A percentile compares a stretch with the other conserved stretches of the same genome.
Evolutionary conservation across 1,140 invertebrate species (phyloP).

Genomic region (Harlomillsia oculata): DNA sequence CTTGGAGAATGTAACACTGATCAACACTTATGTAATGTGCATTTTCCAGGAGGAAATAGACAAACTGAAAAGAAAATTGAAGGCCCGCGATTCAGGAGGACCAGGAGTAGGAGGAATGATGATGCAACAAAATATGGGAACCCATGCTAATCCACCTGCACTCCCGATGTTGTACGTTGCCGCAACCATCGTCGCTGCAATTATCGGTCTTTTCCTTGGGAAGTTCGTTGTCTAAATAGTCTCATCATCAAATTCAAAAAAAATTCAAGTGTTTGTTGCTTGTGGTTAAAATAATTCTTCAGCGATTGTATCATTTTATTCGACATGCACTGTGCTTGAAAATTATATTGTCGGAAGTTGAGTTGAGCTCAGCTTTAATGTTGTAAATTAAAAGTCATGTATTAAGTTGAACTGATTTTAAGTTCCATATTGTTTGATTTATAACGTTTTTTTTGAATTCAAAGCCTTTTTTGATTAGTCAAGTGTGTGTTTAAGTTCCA

Average conservation of each 20-base stretch:
- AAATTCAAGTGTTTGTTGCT: no score
- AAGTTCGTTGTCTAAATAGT: slow-evolving; percentile 44
- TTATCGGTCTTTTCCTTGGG: slow-evolving; percentile 44
- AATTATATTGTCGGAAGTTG: no score
- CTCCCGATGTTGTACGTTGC: slow-evolving; percentile 42
- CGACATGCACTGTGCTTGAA: not conserved
- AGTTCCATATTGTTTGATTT: no score
- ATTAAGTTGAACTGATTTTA: no score
- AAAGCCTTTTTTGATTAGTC: no score
- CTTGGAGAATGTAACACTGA: slow-evolving; percentile 17
- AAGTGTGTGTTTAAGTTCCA: no score
- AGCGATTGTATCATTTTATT: not conserved
- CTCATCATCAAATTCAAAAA: no score
- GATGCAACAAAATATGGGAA: slow-evolving; percentile 31
- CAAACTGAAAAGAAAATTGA: slow-evolving; percentile 29
- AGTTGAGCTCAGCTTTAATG: no score
- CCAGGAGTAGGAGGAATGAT: no score
- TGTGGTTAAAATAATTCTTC: no score
- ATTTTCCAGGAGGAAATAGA: slow-evolving; percentile 37
- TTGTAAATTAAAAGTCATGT: no score
- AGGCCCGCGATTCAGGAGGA: slow-evolving; percentile 28
- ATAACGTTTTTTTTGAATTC: no score
- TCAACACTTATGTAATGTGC: not conserved
- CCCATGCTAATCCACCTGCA: slow-evolving; percentile 31
- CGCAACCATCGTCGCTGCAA: slow-evolving; percentile 39